Conservation (phyloP, 2,113 vertebrate genomes). For the Excalfactoria chinensis region DNA sequence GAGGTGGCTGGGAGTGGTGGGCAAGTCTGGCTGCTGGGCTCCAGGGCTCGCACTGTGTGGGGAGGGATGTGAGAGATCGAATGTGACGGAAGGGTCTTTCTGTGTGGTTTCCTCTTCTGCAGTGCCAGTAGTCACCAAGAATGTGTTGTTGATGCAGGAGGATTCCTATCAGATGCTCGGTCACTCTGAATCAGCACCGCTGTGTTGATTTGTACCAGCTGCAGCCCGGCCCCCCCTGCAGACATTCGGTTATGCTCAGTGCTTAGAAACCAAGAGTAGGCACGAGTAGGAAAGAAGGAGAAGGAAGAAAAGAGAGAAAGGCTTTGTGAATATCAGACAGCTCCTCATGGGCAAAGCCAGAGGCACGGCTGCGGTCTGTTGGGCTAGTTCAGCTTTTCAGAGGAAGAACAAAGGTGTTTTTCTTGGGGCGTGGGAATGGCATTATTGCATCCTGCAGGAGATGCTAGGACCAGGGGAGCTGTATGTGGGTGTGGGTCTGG, state of each 20-base stretch:
- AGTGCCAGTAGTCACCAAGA: neutral
- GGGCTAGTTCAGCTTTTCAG: neutral
- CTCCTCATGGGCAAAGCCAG: neutral
- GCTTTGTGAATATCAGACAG: neutral
- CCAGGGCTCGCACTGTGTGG: accelerated
- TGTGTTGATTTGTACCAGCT: neutral
- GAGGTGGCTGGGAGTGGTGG: accelerated
- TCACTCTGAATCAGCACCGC: neutral
- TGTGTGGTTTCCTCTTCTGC: neutral
- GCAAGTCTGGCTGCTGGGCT: neutral
- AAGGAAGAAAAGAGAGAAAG: neutral
- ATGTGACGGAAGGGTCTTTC: neutral
- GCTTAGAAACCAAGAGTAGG: neutral
- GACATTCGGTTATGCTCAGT: neutral
- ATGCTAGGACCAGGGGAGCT: neutral
- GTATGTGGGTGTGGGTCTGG: neutral
- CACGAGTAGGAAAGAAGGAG: neutral
- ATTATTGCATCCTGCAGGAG: neutral
- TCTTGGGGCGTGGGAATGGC: neutral
- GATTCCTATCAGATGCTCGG: neutral
- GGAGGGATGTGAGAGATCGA: neutral
- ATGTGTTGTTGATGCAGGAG: neutral
- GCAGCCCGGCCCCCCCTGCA: neutral
- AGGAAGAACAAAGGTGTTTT: neutral
- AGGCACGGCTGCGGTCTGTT: neutral